A percentile compares a stretch with the other conserved stretches of the same genome.
Evolutionary conservation across 2,113 vertebrate species (phyloP).

Genomic region (Oreotrochilus melanogaster): DNA sequence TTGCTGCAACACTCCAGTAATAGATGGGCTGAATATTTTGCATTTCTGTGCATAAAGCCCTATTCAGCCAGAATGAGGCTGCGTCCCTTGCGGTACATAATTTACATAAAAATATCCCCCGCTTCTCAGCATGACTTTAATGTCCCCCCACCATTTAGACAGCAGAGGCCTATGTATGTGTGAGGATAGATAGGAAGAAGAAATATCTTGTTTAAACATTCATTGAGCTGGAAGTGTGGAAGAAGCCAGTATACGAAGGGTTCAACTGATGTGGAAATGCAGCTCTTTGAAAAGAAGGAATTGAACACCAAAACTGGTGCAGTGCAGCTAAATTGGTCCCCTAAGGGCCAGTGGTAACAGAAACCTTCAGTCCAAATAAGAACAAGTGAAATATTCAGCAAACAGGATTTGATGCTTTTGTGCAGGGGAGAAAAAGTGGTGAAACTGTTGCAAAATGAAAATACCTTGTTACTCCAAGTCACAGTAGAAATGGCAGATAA

Average conservation of each 20-base stretch:
- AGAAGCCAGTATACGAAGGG: constrained; percentile 32
- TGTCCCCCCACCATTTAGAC: constrained; percentile 20
- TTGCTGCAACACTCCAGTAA: background rate
- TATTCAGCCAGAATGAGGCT: constrained; percentile 54
- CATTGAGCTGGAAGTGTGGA: constrained; percentile 59
- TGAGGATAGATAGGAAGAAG: background rate
- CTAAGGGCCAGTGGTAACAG: constrained; percentile 64
- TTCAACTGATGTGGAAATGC: constrained; percentile 70
- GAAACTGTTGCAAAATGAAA: background rate
- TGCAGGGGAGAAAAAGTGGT: background rate
- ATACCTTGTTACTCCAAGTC: background rate
- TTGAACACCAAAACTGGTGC: constrained; percentile 62
- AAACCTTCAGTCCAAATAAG: constrained; percentile 69
- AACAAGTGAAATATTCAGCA: constrained; percentile 59
- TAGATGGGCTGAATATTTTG: constrained; percentile 9
- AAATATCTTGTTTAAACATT: constrained; percentile 15
- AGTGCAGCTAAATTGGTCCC: constrained; percentile 70
- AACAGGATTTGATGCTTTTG: constrained; percentile 51
- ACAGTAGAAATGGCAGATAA: background rate
- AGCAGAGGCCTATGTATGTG: background rate
- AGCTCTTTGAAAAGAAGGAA: constrained; percentile 62
- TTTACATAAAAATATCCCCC: constrained; percentile 58
- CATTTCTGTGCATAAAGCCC: constrained; percentile 16
- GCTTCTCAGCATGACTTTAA: constrained; percentile 44
- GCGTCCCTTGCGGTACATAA: constrained; percentile 12